Evolutionary conservation across 2,113 vertebrate genomes (phyloP).

Genomic region (Gracilinanus agilis): DNA sequence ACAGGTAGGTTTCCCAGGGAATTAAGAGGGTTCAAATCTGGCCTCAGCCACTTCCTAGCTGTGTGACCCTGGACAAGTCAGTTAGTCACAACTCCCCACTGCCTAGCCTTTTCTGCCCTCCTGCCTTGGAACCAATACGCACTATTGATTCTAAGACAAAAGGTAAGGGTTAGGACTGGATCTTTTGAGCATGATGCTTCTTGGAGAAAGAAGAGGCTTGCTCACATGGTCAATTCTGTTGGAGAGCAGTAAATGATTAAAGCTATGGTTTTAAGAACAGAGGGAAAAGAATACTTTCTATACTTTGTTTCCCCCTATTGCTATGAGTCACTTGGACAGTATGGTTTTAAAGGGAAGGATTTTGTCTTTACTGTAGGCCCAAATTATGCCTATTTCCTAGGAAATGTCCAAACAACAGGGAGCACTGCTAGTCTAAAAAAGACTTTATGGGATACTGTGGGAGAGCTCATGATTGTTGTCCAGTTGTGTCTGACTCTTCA

Average conservation of each 20-base stretch:
- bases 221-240: background rate
- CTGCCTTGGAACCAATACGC: too few relatives aligned
- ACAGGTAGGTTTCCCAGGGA: too few relatives aligned
- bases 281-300: too few relatives aligned
- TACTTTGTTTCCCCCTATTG: background rate
- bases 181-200: background rate
- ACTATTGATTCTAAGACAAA: too few relatives aligned
- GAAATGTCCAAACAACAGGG: background rate
- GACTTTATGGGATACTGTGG: background rate
- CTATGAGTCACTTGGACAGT: background rate
- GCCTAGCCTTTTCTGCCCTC: too few relatives aligned
- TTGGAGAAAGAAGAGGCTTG: background rate
- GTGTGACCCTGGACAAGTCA: too few relatives aligned
- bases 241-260: background rate
- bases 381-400: background rate
- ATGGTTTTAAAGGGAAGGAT: background rate
- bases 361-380: background rate
- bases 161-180: background rate
- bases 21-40: too few relatives aligned
- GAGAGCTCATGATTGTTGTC: too few relatives aligned
- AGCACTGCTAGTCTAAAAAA: background rate
- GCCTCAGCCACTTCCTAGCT: too few relatives aligned
- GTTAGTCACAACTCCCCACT: too few relatives aligned
- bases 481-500: too few relatives aligned
- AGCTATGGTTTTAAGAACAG: background rate